These are phyloP conservation scores for Ceratotherium simum DNA, from an alignment of 2,113 vertebrate species.

Conservation along the genomic window DNA sequence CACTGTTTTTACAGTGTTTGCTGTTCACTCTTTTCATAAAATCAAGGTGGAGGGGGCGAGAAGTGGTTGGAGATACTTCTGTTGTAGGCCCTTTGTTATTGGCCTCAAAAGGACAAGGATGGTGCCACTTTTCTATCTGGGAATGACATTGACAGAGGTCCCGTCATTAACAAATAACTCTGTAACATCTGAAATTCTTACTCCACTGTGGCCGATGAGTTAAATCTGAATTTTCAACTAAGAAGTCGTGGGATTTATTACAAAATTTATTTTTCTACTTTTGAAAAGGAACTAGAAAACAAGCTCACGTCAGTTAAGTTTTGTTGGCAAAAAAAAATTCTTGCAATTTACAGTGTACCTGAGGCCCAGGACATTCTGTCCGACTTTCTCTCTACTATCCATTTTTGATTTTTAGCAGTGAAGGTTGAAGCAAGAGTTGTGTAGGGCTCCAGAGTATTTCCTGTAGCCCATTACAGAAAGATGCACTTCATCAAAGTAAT, in stretches of 20 bases:
- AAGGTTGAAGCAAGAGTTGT: not conserved
- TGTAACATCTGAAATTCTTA: conserved; percentile 7
- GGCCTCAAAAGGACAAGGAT: not conserved
- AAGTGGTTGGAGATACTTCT: not conserved
- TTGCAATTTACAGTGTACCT: not conserved
- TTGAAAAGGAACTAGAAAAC: not conserved
- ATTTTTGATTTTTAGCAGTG: not conserved
- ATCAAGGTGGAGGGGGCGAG: not conserved
- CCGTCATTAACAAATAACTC: not conserved
- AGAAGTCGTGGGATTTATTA: not conserved
- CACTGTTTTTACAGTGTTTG: not conserved
- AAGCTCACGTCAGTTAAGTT: not conserved
- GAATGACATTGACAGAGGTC: not conserved
- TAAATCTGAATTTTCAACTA: conserved; percentile 27
- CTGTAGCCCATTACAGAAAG: not conserved
- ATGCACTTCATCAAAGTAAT: not conserved
- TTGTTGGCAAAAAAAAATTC: not conserved
- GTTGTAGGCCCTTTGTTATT: not conserved
- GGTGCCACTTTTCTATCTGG: not conserved
- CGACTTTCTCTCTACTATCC: not conserved
- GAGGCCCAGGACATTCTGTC: not conserved
- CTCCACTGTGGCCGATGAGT: not conserved
- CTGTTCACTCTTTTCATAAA: conserved; percentile 36
- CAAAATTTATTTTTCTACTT: conserved; percentile 1
- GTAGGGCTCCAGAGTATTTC: not conserved